phyloP scores from a whole-genome alignment of 1,140 invertebrate species.

The Pseudomyrmex sp. region DNA sequence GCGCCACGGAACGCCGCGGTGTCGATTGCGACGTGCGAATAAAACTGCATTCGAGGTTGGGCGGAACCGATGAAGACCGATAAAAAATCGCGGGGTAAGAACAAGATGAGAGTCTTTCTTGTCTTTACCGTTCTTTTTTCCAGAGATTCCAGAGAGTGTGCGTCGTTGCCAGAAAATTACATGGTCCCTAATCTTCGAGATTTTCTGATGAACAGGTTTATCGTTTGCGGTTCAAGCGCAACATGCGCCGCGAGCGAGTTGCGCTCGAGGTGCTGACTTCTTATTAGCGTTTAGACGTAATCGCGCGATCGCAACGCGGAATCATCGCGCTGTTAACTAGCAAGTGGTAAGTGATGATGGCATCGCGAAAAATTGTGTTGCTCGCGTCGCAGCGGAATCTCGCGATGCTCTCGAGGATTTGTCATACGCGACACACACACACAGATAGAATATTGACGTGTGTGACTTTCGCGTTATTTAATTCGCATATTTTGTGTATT shows the following conservation, averaged over 20 bases:
- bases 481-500: too few species aligned
- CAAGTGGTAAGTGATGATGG: constrained; percentile 4
- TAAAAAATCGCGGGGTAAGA: neutral
- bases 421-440: neutral
- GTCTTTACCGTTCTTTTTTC: too few species aligned
- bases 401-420: neutral
- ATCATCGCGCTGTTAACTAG: constrained; percentile 28
- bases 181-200: constrained; percentile 59
- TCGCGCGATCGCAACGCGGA: constrained; percentile 70
- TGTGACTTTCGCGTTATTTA: too few species aligned
- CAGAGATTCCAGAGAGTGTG: neutral
- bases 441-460: too few species aligned
- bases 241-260: constrained; percentile 44
- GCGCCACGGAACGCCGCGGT: neutral
- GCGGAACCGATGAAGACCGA: neutral
- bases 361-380: constrained; percentile 4
- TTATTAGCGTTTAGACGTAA: constrained; percentile 77
- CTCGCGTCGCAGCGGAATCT: neutral
- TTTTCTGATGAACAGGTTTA: constrained; percentile 51
- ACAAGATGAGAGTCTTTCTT: neutral
- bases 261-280: constrained; percentile 73
- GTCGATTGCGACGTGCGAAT: neutral
- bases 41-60: neutral
- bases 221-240: neutral
- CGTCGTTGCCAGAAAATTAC: constrained; percentile 41